phyloP scores from a whole-genome alignment of 2,888 invertebrate species.

The Spisula subtruncata region DNA sequence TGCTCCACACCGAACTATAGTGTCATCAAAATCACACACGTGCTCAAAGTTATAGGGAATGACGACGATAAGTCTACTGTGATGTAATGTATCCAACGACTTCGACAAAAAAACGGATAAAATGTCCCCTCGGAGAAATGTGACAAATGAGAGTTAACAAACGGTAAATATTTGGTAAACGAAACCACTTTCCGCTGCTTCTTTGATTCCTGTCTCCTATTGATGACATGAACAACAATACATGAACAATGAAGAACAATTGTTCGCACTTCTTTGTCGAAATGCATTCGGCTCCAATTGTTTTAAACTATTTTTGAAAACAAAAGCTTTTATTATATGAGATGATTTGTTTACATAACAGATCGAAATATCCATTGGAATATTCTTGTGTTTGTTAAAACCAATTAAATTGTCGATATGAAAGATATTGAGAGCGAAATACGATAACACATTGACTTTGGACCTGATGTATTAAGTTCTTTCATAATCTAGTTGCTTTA shows the following conservation, averaged over 20 bases:
- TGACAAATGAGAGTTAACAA: not conserved
- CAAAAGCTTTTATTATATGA: not conserved
- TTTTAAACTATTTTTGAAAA: not conserved
- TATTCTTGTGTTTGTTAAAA: not conserved
- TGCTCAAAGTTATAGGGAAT: too few species aligned
- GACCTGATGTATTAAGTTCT: not conserved
- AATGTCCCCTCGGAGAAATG: not conserved
- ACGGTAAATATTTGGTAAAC: not conserved
- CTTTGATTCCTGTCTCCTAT: not conserved
- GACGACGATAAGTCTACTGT: too few species aligned
- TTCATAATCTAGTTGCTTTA: not conserved
- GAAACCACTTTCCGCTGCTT: too few species aligned
- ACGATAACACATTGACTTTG: not conserved
- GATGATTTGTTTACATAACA: not conserved
- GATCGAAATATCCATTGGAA: slow-evolving; percentile 22
- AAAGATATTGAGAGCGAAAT: not conserved
- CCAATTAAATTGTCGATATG: slow-evolving; percentile 31
- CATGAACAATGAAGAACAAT: not conserved
- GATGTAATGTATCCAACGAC: too few species aligned
- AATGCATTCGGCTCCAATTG: not conserved
- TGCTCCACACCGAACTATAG: too few species aligned
- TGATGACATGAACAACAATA: not conserved
- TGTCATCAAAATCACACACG: too few species aligned
- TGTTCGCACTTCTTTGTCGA: not conserved
- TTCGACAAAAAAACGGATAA: too few species aligned